Conservation (phyloP, 2,113 vertebrate genomes). For the Semicossyphus pulcher region DNA sequence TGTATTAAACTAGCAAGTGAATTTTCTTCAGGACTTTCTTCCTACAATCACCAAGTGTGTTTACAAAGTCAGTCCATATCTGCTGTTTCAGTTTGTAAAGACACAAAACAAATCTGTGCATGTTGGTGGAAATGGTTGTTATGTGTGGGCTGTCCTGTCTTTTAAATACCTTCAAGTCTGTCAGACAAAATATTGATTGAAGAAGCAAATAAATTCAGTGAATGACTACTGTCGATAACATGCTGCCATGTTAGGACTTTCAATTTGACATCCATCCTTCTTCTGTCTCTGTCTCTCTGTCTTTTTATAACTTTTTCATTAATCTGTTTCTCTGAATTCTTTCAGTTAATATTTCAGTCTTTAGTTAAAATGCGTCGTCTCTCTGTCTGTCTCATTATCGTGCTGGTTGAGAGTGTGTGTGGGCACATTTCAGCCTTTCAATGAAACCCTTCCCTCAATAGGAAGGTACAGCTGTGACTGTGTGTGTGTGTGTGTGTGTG, state of each 20-base stretch:
- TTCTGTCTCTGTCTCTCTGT: background rate
- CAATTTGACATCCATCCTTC: background rate
- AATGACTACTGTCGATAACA: background rate
- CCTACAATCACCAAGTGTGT: no score
- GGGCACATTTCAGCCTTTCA: conserved; percentile 53
- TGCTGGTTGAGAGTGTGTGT: conserved; percentile 38
- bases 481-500: conserved; percentile 5
- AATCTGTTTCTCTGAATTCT: background rate
- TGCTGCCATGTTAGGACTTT: background rate
- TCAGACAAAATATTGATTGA: background rate
- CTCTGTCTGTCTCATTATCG: conserved; percentile 14
- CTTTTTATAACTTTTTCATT: background rate
- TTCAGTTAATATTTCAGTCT: background rate
- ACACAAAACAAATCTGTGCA: background rate
- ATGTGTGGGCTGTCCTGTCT: background rate
- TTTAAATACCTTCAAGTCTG: background rate
- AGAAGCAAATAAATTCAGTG: background rate
- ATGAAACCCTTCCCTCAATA: conserved; percentile 39
- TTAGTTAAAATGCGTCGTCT: background rate
- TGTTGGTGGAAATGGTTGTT: background rate
- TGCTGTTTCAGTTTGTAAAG: background rate
- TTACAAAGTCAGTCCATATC: background rate
- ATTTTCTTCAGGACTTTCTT: no score
- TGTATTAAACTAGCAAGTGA: no score
- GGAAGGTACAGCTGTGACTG: conserved; percentile 54